Percentiles rank a stretch among this genome's conserved stretches.
phyloP scores from a whole-genome alignment of 1,140 invertebrate species.

The Magallana ariakensis region DNA sequence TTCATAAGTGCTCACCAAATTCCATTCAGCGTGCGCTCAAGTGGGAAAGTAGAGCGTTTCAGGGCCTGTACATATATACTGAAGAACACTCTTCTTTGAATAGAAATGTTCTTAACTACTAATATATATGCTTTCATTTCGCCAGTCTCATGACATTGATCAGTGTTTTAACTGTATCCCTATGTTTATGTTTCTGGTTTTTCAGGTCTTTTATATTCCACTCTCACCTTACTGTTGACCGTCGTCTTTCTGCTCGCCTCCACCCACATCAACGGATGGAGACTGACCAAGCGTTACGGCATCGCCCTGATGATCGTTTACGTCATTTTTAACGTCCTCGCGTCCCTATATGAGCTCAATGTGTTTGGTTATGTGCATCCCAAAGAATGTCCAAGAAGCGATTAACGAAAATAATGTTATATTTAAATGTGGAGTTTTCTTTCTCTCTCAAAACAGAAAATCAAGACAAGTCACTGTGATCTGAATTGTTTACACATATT shows the following conservation, averaged over 20 bases:
- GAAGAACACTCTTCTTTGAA: too few species aligned
- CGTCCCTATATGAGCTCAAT: constrained; percentile 78
- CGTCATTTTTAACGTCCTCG: constrained; percentile 71
- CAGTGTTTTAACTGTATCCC: too few species aligned
- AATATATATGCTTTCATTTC: too few species aligned
- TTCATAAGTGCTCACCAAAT: too few species aligned
- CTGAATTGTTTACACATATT: background rate
- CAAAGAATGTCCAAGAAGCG: constrained; percentile 63
- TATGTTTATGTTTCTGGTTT: constrained; percentile 32
- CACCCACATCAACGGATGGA: constrained; percentile 76
- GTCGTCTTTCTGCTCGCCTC: constrained; percentile 72
- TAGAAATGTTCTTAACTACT: too few species aligned
- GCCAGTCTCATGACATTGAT: too few species aligned
- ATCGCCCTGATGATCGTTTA: constrained; percentile 73
- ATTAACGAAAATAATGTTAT: background rate
- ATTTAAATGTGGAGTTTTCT: background rate
- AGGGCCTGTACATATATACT: too few species aligned
- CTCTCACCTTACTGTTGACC: constrained; percentile 75
- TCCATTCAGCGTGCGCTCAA: too few species aligned
- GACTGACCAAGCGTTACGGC: constrained; percentile 74
- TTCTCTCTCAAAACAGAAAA: background rate
- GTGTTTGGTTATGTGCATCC: constrained; percentile 78
- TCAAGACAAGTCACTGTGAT: background rate
- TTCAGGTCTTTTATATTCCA: constrained; percentile 75
- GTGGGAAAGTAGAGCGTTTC: too few species aligned